phyloP scores from a whole-genome alignment of 1,140 invertebrate genomes.

The Plectrocnemia conspersa region DNA sequence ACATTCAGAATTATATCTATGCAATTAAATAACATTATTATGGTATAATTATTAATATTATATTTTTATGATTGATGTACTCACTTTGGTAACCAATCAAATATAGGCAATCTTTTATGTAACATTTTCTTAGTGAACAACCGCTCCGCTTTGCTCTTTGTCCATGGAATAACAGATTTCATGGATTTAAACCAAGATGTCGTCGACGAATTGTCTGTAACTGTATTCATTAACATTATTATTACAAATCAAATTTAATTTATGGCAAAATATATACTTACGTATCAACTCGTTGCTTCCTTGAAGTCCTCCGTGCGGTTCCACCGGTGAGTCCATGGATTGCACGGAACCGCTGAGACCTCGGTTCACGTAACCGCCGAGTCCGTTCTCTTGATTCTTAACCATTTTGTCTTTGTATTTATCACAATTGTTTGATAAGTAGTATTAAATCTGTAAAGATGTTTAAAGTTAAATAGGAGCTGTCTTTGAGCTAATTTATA shows the following conservation, averaged over 20 bases:
- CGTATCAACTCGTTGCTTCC: constrained; percentile 50
- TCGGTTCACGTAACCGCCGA: constrained; percentile 45
- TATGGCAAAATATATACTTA: constrained; percentile 38
- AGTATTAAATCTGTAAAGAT: too few relatives aligned
- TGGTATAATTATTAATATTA: background rate
- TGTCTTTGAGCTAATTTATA: too few relatives aligned
- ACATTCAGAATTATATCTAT: constrained; percentile 61
- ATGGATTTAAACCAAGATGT: constrained; percentile 27
- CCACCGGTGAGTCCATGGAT: constrained; percentile 37
- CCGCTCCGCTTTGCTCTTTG: constrained; percentile 19
- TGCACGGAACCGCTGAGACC: constrained; percentile 40
- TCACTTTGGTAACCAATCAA: constrained; percentile 65
- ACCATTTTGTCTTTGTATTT: too few relatives aligned
- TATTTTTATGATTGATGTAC: constrained; percentile 24
- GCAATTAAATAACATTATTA: constrained; percentile 18
- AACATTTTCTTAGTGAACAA: constrained; percentile 62
- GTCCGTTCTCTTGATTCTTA: constrained; percentile 41
- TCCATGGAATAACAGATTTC: constrained; percentile 31
- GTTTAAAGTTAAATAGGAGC: too few relatives aligned
- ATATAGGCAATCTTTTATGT: constrained; percentile 64
- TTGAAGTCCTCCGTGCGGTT: constrained; percentile 39
- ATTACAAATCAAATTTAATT: too few relatives aligned
- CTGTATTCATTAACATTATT: too few relatives aligned
- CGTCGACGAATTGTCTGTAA: constrained; percentile 24
- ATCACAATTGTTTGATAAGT: too few relatives aligned